Conservation (phyloP, 1,140 invertebrate genomes). For the Lepidurus apus region DNA sequence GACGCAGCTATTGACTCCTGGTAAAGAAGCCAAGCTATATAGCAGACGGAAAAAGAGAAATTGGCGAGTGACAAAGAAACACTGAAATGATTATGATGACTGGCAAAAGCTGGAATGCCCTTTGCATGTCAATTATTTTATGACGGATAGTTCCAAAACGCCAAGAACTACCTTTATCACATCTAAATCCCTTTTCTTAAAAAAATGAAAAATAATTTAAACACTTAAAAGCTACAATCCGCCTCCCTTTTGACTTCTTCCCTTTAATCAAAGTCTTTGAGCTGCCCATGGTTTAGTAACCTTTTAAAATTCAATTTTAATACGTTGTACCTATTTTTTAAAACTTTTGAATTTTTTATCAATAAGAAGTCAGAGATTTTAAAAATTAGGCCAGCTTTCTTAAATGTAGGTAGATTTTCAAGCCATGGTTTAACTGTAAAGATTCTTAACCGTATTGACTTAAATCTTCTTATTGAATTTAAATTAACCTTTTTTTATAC, state of each 20-base stretch:
- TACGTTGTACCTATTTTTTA: too few relatives aligned
- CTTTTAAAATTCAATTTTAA: too few relatives aligned
- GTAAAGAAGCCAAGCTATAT: neutral
- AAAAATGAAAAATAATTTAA: neutral
- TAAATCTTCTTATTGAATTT: too few relatives aligned
- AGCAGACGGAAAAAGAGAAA: neutral
- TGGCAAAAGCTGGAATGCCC: neutral
- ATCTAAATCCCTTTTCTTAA: neutral
- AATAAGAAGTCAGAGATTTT: too few relatives aligned
- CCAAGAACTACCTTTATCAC: neutral
- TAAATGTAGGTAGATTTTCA: too few relatives aligned
- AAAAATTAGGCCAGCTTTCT: too few relatives aligned
- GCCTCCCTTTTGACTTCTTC: neutral
- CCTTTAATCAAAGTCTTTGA: neutral
- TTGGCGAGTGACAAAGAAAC: neutral
- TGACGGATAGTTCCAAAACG: neutral
- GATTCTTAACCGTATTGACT: too few relatives aligned
- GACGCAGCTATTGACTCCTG: neutral
- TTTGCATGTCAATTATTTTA: slow-evolving; percentile 19
- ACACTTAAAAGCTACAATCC: neutral
- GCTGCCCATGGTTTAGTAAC: too few relatives aligned
- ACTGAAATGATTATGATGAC: neutral
- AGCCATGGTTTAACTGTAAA: too few relatives aligned
- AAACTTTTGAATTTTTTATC: too few relatives aligned
- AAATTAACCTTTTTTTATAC: too few relatives aligned